phyloP scores from a whole-genome alignment of 1,140 invertebrate species.

The Muscidifurax raptorellus region DNA sequence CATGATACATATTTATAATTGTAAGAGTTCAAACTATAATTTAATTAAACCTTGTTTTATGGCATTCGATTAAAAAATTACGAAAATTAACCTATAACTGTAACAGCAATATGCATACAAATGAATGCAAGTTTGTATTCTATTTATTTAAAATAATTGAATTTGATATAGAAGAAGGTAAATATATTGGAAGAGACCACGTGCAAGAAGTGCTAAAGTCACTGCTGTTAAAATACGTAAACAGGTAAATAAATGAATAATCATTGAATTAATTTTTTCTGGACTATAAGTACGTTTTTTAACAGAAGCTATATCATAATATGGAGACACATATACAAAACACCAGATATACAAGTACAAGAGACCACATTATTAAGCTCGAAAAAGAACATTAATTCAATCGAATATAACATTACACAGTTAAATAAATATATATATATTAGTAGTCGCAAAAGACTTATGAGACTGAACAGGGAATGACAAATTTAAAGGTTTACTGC shows the following conservation, averaged over 20 bases:
- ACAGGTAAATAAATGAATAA: constrained; percentile 2
- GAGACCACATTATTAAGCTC: constrained; percentile 36
- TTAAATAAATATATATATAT: not conserved
- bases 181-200: constrained; percentile 30
- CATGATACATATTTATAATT: no score
- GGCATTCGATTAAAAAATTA: not conserved
- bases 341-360: constrained; percentile 31
- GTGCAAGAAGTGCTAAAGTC: constrained; percentile 50
- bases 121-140: not conserved
- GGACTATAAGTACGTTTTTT: constrained; percentile 12
- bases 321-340: constrained; percentile 42
- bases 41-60: no score
- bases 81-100: not conserved
- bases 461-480: constrained; percentile 41
- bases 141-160: not conserved
- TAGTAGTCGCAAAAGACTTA: not conserved
- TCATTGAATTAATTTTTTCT: not conserved
- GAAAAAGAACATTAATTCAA: constrained; percentile 40
- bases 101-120: not conserved
- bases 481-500: not conserved
- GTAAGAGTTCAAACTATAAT: no score
- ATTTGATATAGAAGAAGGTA: constrained; percentile 24
- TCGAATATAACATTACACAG: constrained; percentile 18
- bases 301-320: constrained; percentile 39
- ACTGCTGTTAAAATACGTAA: constrained; percentile 36